phyloP scores from a whole-genome alignment of 2,797 vertebrate genomes.

The Fratercula arctica region DNA sequence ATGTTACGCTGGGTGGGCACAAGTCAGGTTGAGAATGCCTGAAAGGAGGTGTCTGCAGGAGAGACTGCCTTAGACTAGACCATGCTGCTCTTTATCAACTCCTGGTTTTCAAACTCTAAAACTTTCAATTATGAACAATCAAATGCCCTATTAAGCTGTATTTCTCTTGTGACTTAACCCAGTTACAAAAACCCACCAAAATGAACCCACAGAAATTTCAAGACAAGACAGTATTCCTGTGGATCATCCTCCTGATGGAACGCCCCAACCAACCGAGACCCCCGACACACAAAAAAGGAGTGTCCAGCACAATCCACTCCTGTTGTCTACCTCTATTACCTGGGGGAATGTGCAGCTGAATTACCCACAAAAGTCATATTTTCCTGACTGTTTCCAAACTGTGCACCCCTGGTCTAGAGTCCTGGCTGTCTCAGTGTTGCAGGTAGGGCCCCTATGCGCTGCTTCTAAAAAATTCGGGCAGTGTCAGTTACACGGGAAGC shows the following conservation, averaged over 20 bases:
- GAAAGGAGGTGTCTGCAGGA: not conserved
- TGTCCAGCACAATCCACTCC: not conserved
- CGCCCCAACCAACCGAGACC: not conserved
- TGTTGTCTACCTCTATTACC: too few species aligned
- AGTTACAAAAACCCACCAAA: not conserved
- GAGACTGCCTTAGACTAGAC: not conserved
- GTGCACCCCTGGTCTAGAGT: not conserved
- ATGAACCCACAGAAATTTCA: not conserved
- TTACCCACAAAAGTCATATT: not conserved
- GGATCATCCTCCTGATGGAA: fast-evolving
- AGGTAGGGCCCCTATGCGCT: fast-evolving
- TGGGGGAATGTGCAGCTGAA: too few species aligned
- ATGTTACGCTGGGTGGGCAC: not conserved
- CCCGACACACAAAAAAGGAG: not conserved
- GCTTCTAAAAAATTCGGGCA: not conserved
- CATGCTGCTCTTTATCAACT: not conserved
- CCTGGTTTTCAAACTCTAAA: not conserved
- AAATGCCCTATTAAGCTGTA: not conserved
- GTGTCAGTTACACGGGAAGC: fast-evolving
- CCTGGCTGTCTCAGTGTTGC: not conserved
- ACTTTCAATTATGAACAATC: not conserved
- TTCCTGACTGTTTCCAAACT: not conserved
- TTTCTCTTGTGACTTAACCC: not conserved
- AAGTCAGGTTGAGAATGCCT: not conserved
- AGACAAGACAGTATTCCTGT: not conserved